Evolutionary conservation across 1,140 invertebrate species (phyloP).

Genomic region (Caenorhabditis briggsae): DNA sequence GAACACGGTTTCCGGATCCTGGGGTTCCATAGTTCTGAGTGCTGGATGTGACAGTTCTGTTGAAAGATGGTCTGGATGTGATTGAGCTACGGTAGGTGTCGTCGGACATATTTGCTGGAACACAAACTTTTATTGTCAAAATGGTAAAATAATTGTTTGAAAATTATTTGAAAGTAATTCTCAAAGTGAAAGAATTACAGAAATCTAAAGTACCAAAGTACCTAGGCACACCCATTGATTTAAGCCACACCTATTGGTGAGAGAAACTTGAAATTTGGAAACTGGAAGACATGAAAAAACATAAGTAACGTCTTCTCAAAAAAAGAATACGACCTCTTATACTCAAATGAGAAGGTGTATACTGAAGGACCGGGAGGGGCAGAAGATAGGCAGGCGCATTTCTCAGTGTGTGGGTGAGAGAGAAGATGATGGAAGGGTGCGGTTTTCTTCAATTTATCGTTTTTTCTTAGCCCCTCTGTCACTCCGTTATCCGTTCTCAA

Average conservation of each 20-base stretch:
- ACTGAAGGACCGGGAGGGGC: slow-evolving; percentile 37
- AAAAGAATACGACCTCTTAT: not conserved
- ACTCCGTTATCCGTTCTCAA: slow-evolving; percentile 30
- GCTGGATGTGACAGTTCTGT: slow-evolving; percentile 61
- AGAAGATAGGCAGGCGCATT: slow-evolving; percentile 24
- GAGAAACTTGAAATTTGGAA: not conserved
- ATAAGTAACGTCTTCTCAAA: not conserved
- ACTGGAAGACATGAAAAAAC: slow-evolving; percentile 11
- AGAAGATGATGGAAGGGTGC: slow-evolving; percentile 50
- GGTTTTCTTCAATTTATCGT: slow-evolving; percentile 53
- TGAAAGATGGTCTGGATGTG: slow-evolving; percentile 71
- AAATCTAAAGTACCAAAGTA: not conserved
- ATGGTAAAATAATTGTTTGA: not conserved
- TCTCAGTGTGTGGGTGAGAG: not conserved
- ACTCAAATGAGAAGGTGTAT: slow-evolving; percentile 18
- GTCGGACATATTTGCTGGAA: slow-evolving; percentile 5
- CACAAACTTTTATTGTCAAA: not conserved
- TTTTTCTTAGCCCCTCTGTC: slow-evolving; percentile 1
- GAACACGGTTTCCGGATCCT: slow-evolving; percentile 62
- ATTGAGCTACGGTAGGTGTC: slow-evolving; percentile 74
- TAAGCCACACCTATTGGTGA: slow-evolving; percentile 4
- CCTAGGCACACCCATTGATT: not conserved
- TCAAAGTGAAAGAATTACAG: not conserved
- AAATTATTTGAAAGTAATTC: not conserved
- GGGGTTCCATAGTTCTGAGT: slow-evolving; percentile 55